phyloP scores from a whole-genome alignment of 2,113 vertebrate genomes.

The Odocoileus virginianus region DNA sequence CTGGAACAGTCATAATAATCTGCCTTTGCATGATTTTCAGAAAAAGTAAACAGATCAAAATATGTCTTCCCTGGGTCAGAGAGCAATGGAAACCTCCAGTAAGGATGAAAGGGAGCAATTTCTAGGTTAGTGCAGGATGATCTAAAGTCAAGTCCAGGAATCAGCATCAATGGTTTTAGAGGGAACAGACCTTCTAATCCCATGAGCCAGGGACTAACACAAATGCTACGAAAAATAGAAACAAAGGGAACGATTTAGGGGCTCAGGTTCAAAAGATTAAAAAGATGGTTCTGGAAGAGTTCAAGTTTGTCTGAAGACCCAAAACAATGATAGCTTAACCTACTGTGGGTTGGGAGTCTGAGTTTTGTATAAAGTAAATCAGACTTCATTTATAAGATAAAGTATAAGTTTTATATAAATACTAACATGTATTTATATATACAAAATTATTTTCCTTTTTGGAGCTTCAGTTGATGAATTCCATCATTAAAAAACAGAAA shows the following conservation, averaged over 20 bases:
- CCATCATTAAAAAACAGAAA: neutral
- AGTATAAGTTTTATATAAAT: constrained; percentile 9
- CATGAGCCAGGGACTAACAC: neutral
- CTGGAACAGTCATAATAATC: neutral
- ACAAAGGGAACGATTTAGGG: neutral
- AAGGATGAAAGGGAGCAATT: neutral
- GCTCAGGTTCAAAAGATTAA: neutral
- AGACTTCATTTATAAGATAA: constrained; percentile 15
- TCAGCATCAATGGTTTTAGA: neutral
- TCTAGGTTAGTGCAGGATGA: neutral
- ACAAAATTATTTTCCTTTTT: constrained; percentile 24
- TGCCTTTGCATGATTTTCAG: neutral
- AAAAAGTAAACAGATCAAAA: neutral
- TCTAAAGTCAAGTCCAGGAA: neutral
- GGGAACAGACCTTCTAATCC: neutral
- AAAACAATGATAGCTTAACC: neutral
- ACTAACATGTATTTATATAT: neutral
- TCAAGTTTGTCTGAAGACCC: neutral
- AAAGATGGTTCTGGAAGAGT: neutral
- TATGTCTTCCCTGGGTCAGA: neutral
- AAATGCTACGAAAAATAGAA: neutral
- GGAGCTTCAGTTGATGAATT: neutral
- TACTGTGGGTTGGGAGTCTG: neutral
- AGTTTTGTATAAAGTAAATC: neutral
- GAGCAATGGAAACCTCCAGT: neutral